A percentile compares a stretch with the other conserved stretches of the same genome.
These are phyloP conservation scores for Labroides dimidiatus DNA, from an alignment of 2,797 vertebrate species.

Conservation along the genomic window DNA sequence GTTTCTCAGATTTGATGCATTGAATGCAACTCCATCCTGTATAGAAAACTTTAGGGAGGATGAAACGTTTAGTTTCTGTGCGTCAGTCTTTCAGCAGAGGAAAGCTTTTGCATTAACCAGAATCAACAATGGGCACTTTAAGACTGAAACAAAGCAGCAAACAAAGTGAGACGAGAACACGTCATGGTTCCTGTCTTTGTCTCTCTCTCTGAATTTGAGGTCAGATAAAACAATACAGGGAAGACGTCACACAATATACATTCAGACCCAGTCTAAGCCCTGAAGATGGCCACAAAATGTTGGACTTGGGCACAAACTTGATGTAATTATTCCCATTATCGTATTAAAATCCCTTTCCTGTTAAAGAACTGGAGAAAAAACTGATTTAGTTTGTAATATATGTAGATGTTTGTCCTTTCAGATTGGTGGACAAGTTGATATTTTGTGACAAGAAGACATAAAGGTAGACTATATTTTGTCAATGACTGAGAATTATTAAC, in stretches of 20 bases:
- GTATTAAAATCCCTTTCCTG: no score
- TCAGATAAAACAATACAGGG: constrained; percentile 39
- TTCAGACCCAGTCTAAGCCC: constrained; percentile 1
- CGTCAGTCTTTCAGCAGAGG: no score
- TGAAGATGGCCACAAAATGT: background rate
- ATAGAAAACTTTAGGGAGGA: constrained; percentile 9
- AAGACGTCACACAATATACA: no score
- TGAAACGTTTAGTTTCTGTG: background rate
- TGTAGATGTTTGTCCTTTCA: constrained; percentile 27
- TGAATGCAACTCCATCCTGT: background rate
- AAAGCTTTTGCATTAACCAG: constrained; percentile 40
- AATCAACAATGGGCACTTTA: constrained; percentile 65
- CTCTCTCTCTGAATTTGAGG: constrained; percentile 44
- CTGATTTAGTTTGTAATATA: constrained; percentile 12
- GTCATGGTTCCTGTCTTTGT: constrained; percentile 61
- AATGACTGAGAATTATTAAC: constrained; percentile 33
- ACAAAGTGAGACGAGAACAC: constrained; percentile 31
- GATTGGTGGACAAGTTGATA: constrained; percentile 37
- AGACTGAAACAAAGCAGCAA: constrained; percentile 63
- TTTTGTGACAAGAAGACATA: constrained; percentile 51
- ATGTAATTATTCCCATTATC: background rate
- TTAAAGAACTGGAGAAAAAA: background rate
- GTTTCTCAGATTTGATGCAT: constrained; percentile 18
- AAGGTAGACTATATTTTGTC: constrained; percentile 65
- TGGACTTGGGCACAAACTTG: background rate